Evolutionary conservation across 2,797 vertebrate genomes (phyloP).

Genomic region (Falco berigora): DNA sequence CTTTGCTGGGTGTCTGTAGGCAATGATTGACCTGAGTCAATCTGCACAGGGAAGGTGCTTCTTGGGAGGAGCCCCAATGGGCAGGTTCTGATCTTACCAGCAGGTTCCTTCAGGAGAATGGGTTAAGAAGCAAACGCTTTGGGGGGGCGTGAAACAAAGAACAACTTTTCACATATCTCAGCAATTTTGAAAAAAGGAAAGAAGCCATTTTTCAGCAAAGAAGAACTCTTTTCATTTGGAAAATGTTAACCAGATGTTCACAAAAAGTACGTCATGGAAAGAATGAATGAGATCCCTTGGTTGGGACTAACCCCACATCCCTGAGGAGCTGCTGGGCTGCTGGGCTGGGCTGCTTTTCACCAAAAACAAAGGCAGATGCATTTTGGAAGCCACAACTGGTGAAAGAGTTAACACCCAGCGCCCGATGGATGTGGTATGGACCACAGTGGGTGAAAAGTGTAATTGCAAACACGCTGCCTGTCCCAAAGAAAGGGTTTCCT

Average conservation of each 20-base stretch:
- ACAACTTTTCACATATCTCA: background rate
- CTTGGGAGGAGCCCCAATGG: background rate
- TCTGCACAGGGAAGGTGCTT: background rate
- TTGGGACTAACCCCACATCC: rapidly evolving
- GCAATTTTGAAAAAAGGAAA: background rate
- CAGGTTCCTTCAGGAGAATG: background rate
- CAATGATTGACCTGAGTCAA: rapidly evolving
- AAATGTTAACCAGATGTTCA: constrained; percentile 44
- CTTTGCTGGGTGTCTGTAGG: background rate
- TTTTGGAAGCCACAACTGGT: background rate
- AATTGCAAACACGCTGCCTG: background rate
- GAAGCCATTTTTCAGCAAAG: background rate
- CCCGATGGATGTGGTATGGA: rapidly evolving
- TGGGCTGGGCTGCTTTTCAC: background rate
- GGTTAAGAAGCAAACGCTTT: background rate
- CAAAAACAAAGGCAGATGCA: background rate
- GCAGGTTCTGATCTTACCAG: background rate
- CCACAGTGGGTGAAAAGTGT: background rate
- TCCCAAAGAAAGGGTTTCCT: background rate
- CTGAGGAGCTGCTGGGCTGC: background rate
- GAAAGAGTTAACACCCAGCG: background rate
- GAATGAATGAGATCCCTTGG: background rate
- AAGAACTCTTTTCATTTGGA: background rate
- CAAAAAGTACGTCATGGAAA: background rate
- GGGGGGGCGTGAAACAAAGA: no score